A percentile compares a stretch with the other conserved stretches of the same genome.
Evolutionary conservation across 1,140 invertebrate genomes (phyloP).

Genomic region (Episyrphus balteatus): DNA sequence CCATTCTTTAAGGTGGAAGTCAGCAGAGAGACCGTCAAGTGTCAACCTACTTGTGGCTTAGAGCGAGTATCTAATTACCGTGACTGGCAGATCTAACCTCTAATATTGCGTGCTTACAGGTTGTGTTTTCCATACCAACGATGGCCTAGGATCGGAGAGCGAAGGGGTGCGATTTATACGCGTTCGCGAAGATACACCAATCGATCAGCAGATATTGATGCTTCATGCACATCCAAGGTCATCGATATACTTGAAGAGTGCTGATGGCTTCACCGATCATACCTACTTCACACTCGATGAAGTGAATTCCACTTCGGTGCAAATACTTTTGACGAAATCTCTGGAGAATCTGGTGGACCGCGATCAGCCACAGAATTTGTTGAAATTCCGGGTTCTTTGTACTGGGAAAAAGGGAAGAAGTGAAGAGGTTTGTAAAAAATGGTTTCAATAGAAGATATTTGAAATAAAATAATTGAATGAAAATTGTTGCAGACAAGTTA

Average conservation of each 20-base stretch:
- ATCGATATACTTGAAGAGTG: slow-evolving; percentile 18
- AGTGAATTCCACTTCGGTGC: slow-evolving; percentile 56
- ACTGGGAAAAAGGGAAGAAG: slow-evolving; percentile 35
- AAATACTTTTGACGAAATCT: slow-evolving; percentile 58
- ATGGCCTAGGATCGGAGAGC: slow-evolving; percentile 27
- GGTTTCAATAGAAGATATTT: too few relatives aligned
- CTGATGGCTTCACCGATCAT: slow-evolving; percentile 25
- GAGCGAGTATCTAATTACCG: too few relatives aligned
- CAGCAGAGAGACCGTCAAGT: too few relatives aligned
- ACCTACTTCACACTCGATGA: slow-evolving; percentile 31
- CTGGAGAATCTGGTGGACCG: slow-evolving; percentile 69
- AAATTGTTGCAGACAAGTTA: slow-evolving; percentile 32
- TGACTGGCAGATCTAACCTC: too few relatives aligned
- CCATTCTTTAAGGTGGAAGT: too few relatives aligned
- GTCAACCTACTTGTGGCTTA: too few relatives aligned
- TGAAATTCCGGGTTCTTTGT: slow-evolving; percentile 66
- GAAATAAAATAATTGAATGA: too few relatives aligned
- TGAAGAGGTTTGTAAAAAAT: slow-evolving; percentile 32
- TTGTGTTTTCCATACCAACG: slow-evolving; percentile 30
- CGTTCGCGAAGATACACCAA: slow-evolving; percentile 27
- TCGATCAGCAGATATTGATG: slow-evolving; percentile 29
- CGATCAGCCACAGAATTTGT: slow-evolving; percentile 64
- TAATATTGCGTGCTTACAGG: slow-evolving; percentile 9
- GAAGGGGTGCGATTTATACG: slow-evolving; percentile 35
- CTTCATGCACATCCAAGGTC: slow-evolving; percentile 32